Conservation (phyloP, 1,140 invertebrate genomes). For the Trichonephila clavata region DNA sequence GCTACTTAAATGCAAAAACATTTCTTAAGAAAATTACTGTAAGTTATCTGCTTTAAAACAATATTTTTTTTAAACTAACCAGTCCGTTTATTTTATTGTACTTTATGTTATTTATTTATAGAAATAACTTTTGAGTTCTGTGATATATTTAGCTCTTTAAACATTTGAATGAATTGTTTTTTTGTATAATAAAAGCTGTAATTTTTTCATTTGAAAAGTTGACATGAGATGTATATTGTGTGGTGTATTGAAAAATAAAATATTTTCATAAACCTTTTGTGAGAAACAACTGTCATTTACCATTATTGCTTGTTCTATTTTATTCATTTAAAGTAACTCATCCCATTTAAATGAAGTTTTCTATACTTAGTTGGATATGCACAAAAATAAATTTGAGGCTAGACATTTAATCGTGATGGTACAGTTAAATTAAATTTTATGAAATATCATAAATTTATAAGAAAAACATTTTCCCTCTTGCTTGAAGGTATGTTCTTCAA, state of each 20-base stretch:
- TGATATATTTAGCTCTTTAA: constrained; percentile 43
- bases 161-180: background rate
- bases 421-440: no score
- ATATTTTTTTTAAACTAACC: constrained; percentile 12
- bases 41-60: background rate
- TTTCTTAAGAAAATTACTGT: background rate
- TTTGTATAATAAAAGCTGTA: constrained; percentile 6
- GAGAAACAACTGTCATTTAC: background rate
- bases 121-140: constrained; percentile 39
- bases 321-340: background rate
- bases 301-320: background rate
- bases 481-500: no score
- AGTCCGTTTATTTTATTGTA: background rate
- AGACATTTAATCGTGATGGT: no score
- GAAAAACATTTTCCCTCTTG: no score
- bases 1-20: background rate
- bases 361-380: no score
- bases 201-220: constrained; percentile 47
- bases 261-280: constrained; percentile 63
- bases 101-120: constrained; percentile 17
- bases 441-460: no score
- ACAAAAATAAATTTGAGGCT: no score
- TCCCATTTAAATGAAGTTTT: no score
- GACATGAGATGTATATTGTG: constrained; percentile 34
- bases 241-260: constrained; percentile 63